A percentile compares a stretch with the other conserved stretches of the same genome.
phyloP scores from a whole-genome alignment of 2,113 vertebrate genomes.

The Panurus biarmicus region DNA sequence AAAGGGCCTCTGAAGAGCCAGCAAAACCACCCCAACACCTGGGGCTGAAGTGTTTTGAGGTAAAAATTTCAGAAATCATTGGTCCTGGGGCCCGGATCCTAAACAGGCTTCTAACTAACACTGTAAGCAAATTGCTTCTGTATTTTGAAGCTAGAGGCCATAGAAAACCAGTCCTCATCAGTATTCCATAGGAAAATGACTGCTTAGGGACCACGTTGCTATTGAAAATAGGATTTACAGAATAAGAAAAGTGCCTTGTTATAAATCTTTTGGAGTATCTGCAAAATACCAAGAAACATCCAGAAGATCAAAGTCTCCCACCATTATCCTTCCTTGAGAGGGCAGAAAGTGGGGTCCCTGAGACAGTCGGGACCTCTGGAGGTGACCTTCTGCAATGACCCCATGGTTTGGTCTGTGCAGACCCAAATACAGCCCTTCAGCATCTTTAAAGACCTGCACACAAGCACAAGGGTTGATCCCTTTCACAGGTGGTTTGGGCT shows the following conservation, averaged over 20 bases:
- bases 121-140: not conserved
- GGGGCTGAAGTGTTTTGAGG: not conserved
- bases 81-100: not conserved
- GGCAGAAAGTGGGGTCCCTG: not conserved
- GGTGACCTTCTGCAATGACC: not conserved
- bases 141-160: not conserved
- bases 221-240: not conserved
- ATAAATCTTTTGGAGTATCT: not conserved
- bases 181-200: not conserved
- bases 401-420: not conserved
- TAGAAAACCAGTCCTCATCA: not conserved
- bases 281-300: not conserved
- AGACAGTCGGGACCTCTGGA: not conserved
- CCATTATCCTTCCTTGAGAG: not conserved
- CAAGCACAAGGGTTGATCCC: not conserved
- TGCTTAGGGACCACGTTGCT: not conserved
- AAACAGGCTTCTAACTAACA: not conserved
- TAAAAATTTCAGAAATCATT: not conserved
- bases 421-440: not conserved
- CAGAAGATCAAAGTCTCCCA: not conserved
- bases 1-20: not conserved
- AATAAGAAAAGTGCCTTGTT: not conserved
- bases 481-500: not conserved
- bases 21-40: not conserved
- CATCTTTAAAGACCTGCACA: not conserved